Base-by-base conservation (phyloP, 2,113 vertebrate genomes). In the Rana temporaria region DNA sequence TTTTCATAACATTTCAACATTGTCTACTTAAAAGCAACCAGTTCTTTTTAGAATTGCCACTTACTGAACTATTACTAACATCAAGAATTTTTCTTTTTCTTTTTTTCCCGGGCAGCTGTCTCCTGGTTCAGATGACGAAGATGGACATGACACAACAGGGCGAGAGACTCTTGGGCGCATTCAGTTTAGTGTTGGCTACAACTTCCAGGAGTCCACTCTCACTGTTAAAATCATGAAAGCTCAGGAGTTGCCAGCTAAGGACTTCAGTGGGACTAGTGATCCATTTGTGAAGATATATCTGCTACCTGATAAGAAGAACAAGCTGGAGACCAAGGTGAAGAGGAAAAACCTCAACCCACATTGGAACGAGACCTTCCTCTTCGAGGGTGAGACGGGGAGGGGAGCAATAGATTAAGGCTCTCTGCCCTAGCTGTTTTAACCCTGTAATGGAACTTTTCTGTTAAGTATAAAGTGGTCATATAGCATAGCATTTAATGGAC, bases 261-360 rank as follows among this genome's bases (percentile, higher is more conserved):
- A 99, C 89, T 99, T 99, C 93, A 99, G 97, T 0, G 98, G 98
- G 78, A 99, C 98, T 87, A 99, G 97, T 0, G 98, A 99, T 89
- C 98, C 98, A 69, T 99, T 99, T 0, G 97, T 99, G 85, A 99
- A 99, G 93, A 97, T 99, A 91, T 99, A 99, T 90, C 94, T 99
- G 89, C 94, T 99, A 79, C 98, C 98, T 0, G 98, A 99, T 92
- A 99, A 99, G 91, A 99, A 99, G 94, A 95, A 99, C 96, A 99
- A 97, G 90, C 91, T 99, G 89, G 98, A 99, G 92, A 99, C 98
- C 90, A 99, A 99, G 95, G 94, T 99, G 89, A 99, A 99, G 92
- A 91, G 98, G 88, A 99, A 99, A 95, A 99, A 99, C 92, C 94
- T 99, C 84, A 99, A 99, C 85, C 98, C 98, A 0, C 96, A 99